phyloP scores from a whole-genome alignment of 2,797 vertebrate genomes.

The Odontamblyopus rebecca region DNA sequence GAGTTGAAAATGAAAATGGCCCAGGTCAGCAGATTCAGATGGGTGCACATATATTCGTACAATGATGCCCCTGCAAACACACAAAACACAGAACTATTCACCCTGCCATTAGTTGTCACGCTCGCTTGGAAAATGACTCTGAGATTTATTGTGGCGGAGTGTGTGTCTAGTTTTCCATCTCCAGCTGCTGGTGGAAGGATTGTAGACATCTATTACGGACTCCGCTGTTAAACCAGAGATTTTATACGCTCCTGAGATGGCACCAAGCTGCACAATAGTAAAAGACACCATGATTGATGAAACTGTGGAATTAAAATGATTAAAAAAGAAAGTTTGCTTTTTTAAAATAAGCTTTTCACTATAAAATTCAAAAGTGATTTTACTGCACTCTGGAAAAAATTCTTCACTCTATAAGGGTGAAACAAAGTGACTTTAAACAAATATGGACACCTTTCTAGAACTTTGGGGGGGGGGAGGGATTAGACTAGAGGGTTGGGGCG shows the following conservation, averaged over 20 bases:
- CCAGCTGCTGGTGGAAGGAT: slow-evolving; percentile 61
- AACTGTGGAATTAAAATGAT: slow-evolving; percentile 59
- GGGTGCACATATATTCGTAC: slow-evolving; percentile 29
- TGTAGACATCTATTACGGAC: slow-evolving; percentile 77
- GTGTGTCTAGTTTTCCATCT: slow-evolving; percentile 84
- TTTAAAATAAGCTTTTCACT: slow-evolving; percentile 1
- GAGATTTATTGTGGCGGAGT: slow-evolving; percentile 80
- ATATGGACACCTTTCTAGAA: no score
- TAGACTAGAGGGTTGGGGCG: no score
- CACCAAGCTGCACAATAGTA: slow-evolving; percentile 64
- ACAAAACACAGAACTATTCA: slow-evolving; percentile 73
- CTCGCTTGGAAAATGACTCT: slow-evolving; percentile 80
- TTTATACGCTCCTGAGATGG: slow-evolving; percentile 66
- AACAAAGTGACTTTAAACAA: no score
- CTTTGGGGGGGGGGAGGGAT: no score
- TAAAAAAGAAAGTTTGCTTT: slow-evolving; percentile 27
- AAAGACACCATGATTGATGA: slow-evolving; percentile 65
- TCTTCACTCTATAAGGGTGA: no score
- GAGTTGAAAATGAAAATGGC: slow-evolving; percentile 69
- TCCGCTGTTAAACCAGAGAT: slow-evolving; percentile 72
- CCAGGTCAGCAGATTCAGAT: slow-evolving; percentile 60
- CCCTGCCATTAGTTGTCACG: slow-evolving; percentile 71
- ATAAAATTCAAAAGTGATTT: not conserved
- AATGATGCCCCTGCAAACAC: slow-evolving; percentile 63
- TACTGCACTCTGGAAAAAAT: not conserved